phyloP scores from a whole-genome alignment of 2,888 invertebrate species.

The Drosophila niveifrons region DNA sequence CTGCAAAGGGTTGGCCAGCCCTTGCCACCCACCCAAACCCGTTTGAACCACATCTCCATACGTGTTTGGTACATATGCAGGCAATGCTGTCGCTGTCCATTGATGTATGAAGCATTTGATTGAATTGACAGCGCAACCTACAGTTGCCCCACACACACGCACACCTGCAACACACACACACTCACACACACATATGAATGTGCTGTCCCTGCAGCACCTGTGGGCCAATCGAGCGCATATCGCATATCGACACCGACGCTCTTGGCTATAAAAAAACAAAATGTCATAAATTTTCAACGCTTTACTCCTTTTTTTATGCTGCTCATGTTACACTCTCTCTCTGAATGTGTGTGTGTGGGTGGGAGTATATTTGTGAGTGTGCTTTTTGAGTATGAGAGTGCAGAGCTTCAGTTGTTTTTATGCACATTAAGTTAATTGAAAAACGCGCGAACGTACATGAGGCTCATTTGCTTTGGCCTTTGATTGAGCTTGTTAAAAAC shows the following conservation, averaged over 20 bases:
- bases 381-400: conserved; percentile 10
- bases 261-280: conserved; percentile 73
- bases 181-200: neutral
- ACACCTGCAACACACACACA: conserved; percentile 13
- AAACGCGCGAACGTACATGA: conserved; percentile 62
- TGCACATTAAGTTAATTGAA: conserved; percentile 80
- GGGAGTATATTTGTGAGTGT: conserved; percentile 2
- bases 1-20: conserved; percentile 40
- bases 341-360: neutral
- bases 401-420: conserved; percentile 45
- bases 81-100: conserved; percentile 62
- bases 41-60: conserved; percentile 47
- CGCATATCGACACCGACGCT: conserved; percentile 67
- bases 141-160: conserved; percentile 6
- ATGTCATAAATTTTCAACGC: conserved; percentile 78
- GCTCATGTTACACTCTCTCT: conserved; percentile 8
- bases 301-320: conserved; percentile 34
- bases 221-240: conserved; percentile 77
- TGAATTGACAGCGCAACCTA: conserved; percentile 72
- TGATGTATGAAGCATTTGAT: conserved; percentile 82
- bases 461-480: conserved; percentile 57
- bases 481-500: conserved; percentile 59
- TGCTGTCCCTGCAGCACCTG: conserved; percentile 34
- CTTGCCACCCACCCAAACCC: neutral
- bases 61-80: conserved; percentile 26